Base-by-base conservation (phyloP, 2,888 invertebrate genomes). In the Cephus spinipes region DNA sequence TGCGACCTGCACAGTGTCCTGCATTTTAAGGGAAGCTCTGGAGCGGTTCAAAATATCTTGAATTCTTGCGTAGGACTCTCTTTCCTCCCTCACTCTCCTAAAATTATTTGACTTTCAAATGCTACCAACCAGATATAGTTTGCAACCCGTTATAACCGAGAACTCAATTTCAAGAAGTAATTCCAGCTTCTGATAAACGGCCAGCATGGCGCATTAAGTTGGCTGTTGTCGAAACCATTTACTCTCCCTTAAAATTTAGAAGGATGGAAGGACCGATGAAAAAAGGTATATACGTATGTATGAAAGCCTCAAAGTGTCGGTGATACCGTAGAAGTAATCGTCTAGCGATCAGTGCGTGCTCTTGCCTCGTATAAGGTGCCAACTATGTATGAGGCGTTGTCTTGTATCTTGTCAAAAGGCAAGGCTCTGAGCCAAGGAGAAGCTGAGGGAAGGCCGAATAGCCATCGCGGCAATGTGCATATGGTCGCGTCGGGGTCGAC, bases 101-200 rank as follows among this genome's bases (percentile, higher is more conserved):
- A 82, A 75, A 80, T 79, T 81, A 87, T 87, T 87, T 87, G 85
- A 87, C 86, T 87, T 87, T 87, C 85, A 87, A 87, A 87, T 87
- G 77, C 79, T 74, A 73, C 23, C 23, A 55, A 74, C 83, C 77
- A 69, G 76, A 76, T 77, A 79, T 74, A 76, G 79, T 76, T 71
- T 75, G 77, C 79, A 79, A 79, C 80, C 79, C 82, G 83, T 82
- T 86, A 83, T 82, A 85, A 83, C 76, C 78, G 71, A 15, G 31
- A 55, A 55, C 73, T 78, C 73, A 78, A 78, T 78, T 78, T 78
- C 75, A 76, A 55, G 78, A 78, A 78, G 75, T 76, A 78, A 78
- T 78, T 78, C 35, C 74, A 68, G 35, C 6, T 76, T 78, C 81
- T 82, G 83, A 86, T 83, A 83, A 87, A 86, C 85, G 81, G 83